Evolutionary conservation across 2,888 invertebrate genomes (phyloP).

Genomic region (Choreutis nemorana): DNA sequence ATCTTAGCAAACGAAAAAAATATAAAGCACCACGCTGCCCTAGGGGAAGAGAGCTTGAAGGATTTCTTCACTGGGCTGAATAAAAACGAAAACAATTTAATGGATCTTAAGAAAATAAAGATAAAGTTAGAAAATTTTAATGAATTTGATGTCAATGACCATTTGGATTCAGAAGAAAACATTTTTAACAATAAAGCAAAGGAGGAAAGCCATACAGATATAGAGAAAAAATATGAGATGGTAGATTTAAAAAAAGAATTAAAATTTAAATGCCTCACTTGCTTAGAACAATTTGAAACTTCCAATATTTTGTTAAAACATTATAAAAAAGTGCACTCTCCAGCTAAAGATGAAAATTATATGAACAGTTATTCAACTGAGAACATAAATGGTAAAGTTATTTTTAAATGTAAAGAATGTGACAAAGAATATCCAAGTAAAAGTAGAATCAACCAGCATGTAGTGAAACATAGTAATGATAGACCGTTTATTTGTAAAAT

Average conservation of each 20-base stretch:
- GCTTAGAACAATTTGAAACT: conserved; percentile 19
- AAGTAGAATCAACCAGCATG: conserved; percentile 25
- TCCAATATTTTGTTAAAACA: conserved; percentile 23
- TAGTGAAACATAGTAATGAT: conserved; percentile 21
- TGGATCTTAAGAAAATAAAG: conserved; percentile 1
- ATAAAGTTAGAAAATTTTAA: too few relatives aligned
- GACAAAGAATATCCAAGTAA: conserved; percentile 21
- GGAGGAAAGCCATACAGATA: conserved; percentile 8
- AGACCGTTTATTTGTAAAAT: conserved; percentile 42
- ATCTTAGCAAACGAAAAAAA: conserved; percentile 23
- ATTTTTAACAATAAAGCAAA: conserved; percentile 8
- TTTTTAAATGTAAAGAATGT: conserved; percentile 31
- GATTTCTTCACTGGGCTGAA: conserved; percentile 15
- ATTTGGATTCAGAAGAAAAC: conserved; percentile 7
- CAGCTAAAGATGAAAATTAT: conserved; percentile 5
- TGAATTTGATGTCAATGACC: too few relatives aligned
- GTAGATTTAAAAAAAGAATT: not conserved
- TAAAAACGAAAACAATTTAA: conserved; percentile 4
- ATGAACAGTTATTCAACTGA: conserved; percentile 2
- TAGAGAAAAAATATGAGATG: not conserved
- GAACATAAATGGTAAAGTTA: conserved; percentile 14
- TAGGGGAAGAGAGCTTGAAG: conserved; percentile 10
- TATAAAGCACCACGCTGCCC: conserved; percentile 15
- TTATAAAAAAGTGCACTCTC: conserved; percentile 25
- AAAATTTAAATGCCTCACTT: conserved; percentile 24